These are phyloP conservation scores for Epinotia nisella DNA, from an alignment of 2,888 invertebrate genomes.

Conservation along the genomic window DNA sequence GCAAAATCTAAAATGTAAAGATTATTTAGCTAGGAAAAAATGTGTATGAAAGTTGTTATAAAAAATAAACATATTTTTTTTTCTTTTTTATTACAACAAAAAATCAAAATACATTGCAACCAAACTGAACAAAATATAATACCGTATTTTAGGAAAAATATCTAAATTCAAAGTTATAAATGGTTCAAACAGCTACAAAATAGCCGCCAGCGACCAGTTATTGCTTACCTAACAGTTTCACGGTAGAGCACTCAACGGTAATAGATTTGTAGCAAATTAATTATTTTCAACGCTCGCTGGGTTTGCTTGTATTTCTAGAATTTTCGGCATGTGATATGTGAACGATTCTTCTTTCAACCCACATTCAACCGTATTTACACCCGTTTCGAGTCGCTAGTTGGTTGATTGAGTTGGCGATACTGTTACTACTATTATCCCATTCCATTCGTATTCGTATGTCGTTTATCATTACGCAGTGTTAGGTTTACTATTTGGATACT, in stretches of 20 bases:
- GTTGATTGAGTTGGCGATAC: background rate
- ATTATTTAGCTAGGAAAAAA: too few relatives aligned
- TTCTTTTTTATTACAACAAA: too few relatives aligned
- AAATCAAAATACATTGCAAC: too few relatives aligned
- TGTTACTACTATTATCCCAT: conserved; percentile 26
- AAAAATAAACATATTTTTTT: too few relatives aligned
- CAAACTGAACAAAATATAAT: too few relatives aligned
- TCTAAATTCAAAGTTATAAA: background rate
- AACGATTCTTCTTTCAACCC: background rate
- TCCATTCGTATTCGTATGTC: conserved; percentile 20
- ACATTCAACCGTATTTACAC: conserved; percentile 1
- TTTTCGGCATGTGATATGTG: conserved; percentile 54
- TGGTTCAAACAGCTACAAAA: conserved; percentile 13
- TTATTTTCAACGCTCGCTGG: conserved; percentile 67
- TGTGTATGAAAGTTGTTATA: too few relatives aligned
- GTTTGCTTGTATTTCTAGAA: conserved; percentile 59
- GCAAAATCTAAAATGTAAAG: too few relatives aligned
- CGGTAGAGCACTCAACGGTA: conserved; percentile 64
- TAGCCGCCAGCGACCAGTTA: conserved; percentile 50
- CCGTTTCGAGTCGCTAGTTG: background rate
- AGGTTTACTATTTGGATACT: conserved; percentile 12
- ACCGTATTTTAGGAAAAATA: background rate
- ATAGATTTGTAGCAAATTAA: conserved; percentile 74
- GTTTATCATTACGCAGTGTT: conserved; percentile 24
- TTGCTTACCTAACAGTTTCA: conserved; percentile 66